Evolutionary conservation across 1,140 invertebrate genomes (phyloP).

Genomic region (Drosophila tsacasi): DNA sequence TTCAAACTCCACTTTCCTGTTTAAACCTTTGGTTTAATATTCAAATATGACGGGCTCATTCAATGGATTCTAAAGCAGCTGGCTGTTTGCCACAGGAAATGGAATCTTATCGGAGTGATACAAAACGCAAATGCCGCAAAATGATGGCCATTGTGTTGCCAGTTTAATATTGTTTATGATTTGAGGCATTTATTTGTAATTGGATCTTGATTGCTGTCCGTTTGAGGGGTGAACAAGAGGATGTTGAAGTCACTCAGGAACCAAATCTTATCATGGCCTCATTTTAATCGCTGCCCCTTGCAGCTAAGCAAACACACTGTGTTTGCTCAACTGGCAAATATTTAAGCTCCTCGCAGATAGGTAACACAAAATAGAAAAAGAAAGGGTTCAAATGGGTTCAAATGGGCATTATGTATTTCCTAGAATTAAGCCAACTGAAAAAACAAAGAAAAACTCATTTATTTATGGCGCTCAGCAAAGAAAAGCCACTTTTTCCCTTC

Average conservation of each 20-base stretch:
- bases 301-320: slow-evolving; percentile 64
- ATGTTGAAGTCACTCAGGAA: neutral
- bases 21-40: neutral
- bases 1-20: neutral
- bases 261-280: slow-evolving; percentile 48
- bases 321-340: slow-evolving; percentile 38
- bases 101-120: slow-evolving; percentile 41
- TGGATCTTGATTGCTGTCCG: slow-evolving; percentile 57
- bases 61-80: neutral
- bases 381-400: slow-evolving; percentile 5
- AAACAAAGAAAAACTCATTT: slow-evolving; percentile 27
- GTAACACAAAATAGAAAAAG: slow-evolving; percentile 18
- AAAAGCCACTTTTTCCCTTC: neutral
- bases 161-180: slow-evolving; percentile 41
- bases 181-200: slow-evolving; percentile 42
- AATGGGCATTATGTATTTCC: neutral
- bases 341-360: slow-evolving; percentile 17
- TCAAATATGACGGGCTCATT: neutral
- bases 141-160: slow-evolving; percentile 51
- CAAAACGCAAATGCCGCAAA: slow-evolving; percentile 31
- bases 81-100: slow-evolving; percentile 46
- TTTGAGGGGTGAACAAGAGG: slow-evolving; percentile 1
- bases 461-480: slow-evolving; percentile 4
- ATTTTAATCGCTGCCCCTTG: slow-evolving; percentile 7
- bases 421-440: neutral